Conservation (phyloP, 1,140 invertebrate genomes). For the Octopus sinensis region DNA sequence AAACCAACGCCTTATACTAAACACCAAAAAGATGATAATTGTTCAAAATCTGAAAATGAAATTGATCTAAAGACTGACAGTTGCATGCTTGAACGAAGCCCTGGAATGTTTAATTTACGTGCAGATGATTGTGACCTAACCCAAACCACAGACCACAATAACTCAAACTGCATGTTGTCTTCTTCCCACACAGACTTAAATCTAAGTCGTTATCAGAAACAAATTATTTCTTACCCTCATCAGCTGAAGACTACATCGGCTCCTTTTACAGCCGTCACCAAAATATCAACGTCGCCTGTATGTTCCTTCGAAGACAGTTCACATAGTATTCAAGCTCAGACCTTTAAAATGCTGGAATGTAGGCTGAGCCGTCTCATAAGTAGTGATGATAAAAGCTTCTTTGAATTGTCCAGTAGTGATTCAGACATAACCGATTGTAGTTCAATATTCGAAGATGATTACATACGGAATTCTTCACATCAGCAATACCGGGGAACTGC, state of each 20-base stretch:
- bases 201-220: neutral
- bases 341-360: neutral
- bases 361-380: neutral
- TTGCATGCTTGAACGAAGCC: neutral
- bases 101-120: neutral
- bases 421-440: slow-evolving; percentile 9
- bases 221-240: too few species aligned
- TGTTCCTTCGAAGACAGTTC: neutral
- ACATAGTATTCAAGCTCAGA: neutral
- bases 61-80: neutral
- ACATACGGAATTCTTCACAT: neutral
- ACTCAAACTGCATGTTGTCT: neutral
- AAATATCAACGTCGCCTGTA: too few species aligned
- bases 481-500: neutral
- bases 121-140: neutral
- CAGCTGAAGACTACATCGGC: too few species aligned
- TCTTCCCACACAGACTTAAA: neutral
- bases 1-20: too few species aligned
- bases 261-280: too few species aligned
- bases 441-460: slow-evolving; percentile 1
- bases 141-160: neutral
- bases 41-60: neutral
- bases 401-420: neutral
- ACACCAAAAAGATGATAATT: neutral
- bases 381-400: neutral